Base-by-base conservation (phyloP, 1,140 invertebrate species). In the Drosophila guanche region DNA sequence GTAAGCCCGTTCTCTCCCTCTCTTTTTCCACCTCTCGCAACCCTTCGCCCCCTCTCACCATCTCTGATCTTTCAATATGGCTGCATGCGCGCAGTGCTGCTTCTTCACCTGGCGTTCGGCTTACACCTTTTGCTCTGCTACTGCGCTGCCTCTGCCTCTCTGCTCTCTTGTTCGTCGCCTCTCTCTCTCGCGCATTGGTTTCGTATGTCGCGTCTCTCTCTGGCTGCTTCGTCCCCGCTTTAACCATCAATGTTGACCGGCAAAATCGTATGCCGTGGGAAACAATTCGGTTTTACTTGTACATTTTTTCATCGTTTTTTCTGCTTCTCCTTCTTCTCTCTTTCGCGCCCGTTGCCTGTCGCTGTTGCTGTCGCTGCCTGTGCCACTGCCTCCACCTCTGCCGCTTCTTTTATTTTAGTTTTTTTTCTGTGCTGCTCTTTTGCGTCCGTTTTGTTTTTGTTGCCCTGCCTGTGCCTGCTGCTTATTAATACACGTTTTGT, bases 261-360 rank as follows among this genome's bases (percentile, higher is more conserved):
- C 90, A 91, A 91, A 86, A 91, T 91, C 89, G 90, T 90, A 91
- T 91, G 90, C 90, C 90, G 90, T 91, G 90, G 90, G 90, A 91
- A 91, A 91, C 90, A 91, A 91, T 91, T 91, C 89, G 90, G 90
- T 91, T 91, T 90, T 91, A 86, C 79, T 91, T 91, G 83, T 78
- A 89, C 71, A 76, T 90, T 90, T 90, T 90, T 78, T 83, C 78
- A 83, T 75, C 85, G 69, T 89, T 84, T 89, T 79, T 65, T 72
- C 60, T 70, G 56, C 61, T 66, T 67, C 55, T 68, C 51, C 53
- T 57, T 65, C 47, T 37, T 37, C 33, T 37, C 33, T 69, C 51
- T 48, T 16, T 10, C 48, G n/a, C 25, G 57, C 16, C 50, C 20
- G 33, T 33, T 33, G 29, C 29, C 27, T 52, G 29, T 16, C 48